A percentile compares a stretch with the other conserved stretches of the same genome.
Evolutionary conservation across 1,140 invertebrate species (phyloP).

Genomic region (Penaeus indicus): DNA sequence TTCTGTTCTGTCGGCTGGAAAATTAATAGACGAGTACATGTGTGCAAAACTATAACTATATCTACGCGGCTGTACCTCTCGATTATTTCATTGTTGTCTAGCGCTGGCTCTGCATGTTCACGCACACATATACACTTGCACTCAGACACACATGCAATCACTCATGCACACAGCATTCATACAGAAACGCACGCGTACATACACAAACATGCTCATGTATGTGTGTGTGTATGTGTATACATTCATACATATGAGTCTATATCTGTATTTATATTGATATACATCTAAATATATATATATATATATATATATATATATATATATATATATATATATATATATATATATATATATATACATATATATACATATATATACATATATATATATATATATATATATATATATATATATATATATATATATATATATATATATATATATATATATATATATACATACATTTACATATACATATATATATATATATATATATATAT

Average conservation of each 20-base stretch:
- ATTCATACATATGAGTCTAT: constrained; percentile 5
- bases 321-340: too few species aligned
- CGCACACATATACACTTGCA: not conserved
- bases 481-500: too few species aligned
- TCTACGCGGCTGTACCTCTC: too few species aligned
- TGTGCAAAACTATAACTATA: too few species aligned
- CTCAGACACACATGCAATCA: not conserved
- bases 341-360: too few species aligned
- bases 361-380: too few species aligned
- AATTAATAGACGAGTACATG: too few species aligned
- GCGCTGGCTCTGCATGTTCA: not conserved
- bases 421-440: constrained; percentile 17
- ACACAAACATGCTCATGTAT: constrained; percentile 6
- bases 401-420: not conserved
- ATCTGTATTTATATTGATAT: too few species aligned
- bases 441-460: constrained; percentile 1
- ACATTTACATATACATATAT: not conserved
- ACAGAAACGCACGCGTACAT: not conserved
- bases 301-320: too few species aligned
- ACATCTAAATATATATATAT: too few species aligned
- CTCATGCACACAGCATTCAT: too few species aligned
- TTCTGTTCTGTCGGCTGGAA: not conserved
- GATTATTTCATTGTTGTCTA: not conserved
- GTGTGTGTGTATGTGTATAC: constrained; percentile 33
- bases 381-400: too few species aligned